Evolutionary conservation across 1,140 invertebrate genomes (phyloP), one percentile per base, ranked within the genome.

Genomic region (Ips nitidus): DNA sequence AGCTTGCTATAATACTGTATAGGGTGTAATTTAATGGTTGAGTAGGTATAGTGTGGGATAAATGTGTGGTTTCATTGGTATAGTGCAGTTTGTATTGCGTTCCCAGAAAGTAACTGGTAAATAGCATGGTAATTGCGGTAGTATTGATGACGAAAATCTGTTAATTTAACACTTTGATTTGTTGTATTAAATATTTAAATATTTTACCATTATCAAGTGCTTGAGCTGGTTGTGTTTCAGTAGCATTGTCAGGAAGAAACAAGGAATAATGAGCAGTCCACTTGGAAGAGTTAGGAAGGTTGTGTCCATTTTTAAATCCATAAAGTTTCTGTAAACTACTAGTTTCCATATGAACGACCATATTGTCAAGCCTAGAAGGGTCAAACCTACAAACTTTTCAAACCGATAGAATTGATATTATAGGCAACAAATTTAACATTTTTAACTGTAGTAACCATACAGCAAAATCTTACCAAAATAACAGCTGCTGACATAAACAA

Each of bases 91-190:
- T 6, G 41, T 68, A 68, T 3, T 41, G 7, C 36, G 55, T 68
- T 52, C 66, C 66, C 40, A 68, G n/a, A 6, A 36, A 52, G 40
- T 68, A 59, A 4, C 56, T 57, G 6, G 66, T 59, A 39, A 68
- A 60, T 4, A 68, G 45, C 4, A 60, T 3, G n/a, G 41, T 42
- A 41, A 42, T 42, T 41, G 66, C 66, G 43, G 52, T 60, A 38
- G 53, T 59, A 45, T 45, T 43, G 7, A 59, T 38, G 38, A 40
- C 56, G 39, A 42, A 6, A 1, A 59, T 40, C n/a, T 39, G 36
- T 55, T 2, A 6, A n/a, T 47, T 47, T 6, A 47, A 6, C 5
- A 47, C 45, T 6, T 6, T 47, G 5, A n/a, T 47, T 47, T 47
- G 45, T 47, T 50, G 47, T 2, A 50, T 1, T 50, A 8, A 22